phyloP scores from a whole-genome alignment of 2,113 vertebrate genomes.

The Triplophysa dalaica region DNA sequence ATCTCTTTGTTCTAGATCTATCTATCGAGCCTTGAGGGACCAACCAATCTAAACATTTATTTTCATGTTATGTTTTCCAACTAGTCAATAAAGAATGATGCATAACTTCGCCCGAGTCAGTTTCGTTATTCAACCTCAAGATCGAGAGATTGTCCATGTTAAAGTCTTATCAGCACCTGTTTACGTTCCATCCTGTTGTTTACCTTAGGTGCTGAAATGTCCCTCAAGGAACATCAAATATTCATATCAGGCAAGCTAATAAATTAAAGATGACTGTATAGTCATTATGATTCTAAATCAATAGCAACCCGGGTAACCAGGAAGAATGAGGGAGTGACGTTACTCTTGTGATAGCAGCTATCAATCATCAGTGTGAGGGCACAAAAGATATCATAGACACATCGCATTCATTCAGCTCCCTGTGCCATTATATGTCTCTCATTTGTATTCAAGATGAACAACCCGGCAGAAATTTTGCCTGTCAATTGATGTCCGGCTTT shows the following conservation, averaged over 20 bases:
- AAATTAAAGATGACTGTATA: slow-evolving; percentile 54
- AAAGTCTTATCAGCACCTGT: slow-evolving; percentile 7
- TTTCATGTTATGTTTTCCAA: slow-evolving; percentile 71
- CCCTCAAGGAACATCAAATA: slow-evolving; percentile 54
- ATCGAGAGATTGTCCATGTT: not conserved
- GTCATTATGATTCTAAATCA: slow-evolving; percentile 58
- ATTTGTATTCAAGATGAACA: slow-evolving; percentile 14
- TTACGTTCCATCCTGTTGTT: slow-evolving; percentile 6
- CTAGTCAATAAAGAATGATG: slow-evolving; percentile 78
- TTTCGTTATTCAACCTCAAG: slow-evolving; percentile 38
- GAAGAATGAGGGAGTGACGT: slow-evolving; percentile 23
- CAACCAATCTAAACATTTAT: slow-evolving; percentile 71
- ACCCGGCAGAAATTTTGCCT: not conserved
- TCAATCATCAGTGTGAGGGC: slow-evolving; percentile 19
- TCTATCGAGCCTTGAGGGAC: slow-evolving; percentile 69
- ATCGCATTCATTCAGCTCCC: slow-evolving; percentile 12
- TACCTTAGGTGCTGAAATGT: slow-evolving; percentile 39
- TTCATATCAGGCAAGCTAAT: slow-evolving; percentile 53
- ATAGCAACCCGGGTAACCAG: slow-evolving; percentile 54
- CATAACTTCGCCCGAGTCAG: slow-evolving; percentile 42
- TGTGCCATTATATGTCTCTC: not conserved
- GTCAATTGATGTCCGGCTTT: not conserved
- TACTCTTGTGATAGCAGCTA: not conserved
- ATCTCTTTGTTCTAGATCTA: slow-evolving; percentile 62
- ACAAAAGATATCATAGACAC: slow-evolving; percentile 22